Percentiles rank a stretch among this genome's conserved stretches.
Conservation (phyloP, 2,888 invertebrate genomes). For the Himalopsyche kuldschensis region DNA sequence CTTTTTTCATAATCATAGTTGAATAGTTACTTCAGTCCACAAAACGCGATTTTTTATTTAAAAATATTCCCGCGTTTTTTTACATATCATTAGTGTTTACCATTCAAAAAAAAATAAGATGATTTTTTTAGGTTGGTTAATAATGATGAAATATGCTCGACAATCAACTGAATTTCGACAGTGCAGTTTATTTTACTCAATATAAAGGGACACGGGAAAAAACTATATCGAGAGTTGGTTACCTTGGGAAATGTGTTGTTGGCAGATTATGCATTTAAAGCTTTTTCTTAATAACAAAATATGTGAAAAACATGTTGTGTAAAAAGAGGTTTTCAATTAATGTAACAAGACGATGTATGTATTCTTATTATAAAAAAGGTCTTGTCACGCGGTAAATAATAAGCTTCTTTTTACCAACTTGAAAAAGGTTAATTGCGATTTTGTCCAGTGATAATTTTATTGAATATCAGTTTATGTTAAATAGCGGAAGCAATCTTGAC, state of each 20-base stretch:
- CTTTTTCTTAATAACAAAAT: neutral
- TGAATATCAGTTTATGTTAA: no score
- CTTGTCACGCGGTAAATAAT: no score
- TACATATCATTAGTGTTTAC: neutral
- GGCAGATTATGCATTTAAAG: neutral
- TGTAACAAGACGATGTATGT: no score
- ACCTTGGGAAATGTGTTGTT: neutral
- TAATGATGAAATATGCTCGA: neutral
- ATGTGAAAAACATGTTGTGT: neutral
- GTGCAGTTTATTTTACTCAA: no score
- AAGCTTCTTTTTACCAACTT: no score
- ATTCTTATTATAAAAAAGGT: no score
- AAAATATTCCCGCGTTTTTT: neutral
- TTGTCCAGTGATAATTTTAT: no score
- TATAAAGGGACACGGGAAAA: neutral
- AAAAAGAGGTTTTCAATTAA: no score
- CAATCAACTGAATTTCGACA: neutral
- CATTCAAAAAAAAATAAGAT: neutral
- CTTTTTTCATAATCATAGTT: neutral
- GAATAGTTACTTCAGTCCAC: neutral
- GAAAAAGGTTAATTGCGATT: no score
- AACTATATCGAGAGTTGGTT: neutral
- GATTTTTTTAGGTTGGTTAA: neutral
- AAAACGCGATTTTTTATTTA: neutral
- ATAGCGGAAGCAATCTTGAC: no score